phyloP scores from a whole-genome alignment of 2,888 invertebrate genomes.

The Eurytoma adleriae region DNA sequence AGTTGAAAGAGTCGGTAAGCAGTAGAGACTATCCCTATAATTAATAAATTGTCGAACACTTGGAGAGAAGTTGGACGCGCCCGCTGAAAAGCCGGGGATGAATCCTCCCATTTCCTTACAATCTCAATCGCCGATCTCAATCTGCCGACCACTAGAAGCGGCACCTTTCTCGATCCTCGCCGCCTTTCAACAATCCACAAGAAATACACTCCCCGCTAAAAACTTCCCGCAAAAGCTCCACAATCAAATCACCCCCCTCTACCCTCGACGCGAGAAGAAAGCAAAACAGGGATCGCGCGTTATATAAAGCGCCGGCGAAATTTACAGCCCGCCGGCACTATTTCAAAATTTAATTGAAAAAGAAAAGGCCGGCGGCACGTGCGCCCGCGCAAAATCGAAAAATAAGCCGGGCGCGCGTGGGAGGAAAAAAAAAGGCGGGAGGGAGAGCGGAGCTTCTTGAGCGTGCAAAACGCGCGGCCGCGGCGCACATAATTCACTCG shows the following conservation, averaged over 20 bases:
- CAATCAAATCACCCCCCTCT: too few relatives aligned
- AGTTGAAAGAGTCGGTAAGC: not conserved
- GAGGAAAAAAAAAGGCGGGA: not conserved
- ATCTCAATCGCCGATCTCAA: constrained; percentile 39
- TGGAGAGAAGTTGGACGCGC: not conserved
- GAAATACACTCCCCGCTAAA: too few relatives aligned
- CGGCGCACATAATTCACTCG: constrained; percentile 8
- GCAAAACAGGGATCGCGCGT: too few relatives aligned
- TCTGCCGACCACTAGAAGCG: not conserved
- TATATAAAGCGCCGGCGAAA: not conserved
- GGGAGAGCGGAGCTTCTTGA: not conserved
- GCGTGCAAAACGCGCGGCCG: not conserved
- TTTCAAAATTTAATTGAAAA: constrained; percentile 48
- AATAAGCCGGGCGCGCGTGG: not conserved
- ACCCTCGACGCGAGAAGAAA: too few relatives aligned
- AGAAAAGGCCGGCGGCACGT: not conserved
- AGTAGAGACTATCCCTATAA: not conserved
- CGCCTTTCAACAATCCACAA: too few relatives aligned
- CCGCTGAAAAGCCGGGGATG: constrained; percentile 4
- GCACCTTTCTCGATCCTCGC: too few relatives aligned
- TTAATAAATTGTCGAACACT: constrained; percentile 25
- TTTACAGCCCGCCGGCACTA: constrained; percentile 1
- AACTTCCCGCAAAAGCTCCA: too few relatives aligned
- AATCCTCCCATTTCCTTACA: constrained; percentile 14
- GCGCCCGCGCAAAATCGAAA: not conserved